phyloP scores from a whole-genome alignment of 2,888 invertebrate species.

The Thyatira batis region DNA sequence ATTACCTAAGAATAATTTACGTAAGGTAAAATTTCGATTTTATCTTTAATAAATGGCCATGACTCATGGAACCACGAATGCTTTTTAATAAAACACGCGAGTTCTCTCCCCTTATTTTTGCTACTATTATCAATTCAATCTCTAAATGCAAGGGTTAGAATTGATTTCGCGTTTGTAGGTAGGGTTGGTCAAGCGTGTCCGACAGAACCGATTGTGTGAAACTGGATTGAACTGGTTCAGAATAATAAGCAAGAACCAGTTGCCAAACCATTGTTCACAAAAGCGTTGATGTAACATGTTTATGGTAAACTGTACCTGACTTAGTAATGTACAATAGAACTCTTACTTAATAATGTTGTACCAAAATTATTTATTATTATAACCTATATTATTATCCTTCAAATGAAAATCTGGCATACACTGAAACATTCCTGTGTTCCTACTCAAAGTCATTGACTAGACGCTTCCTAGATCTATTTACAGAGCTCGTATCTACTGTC shows the following conservation, averaged over 20 bases:
- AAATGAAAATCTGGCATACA: not conserved
- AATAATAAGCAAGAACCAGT: slow-evolving; percentile 33
- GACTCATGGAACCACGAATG: not conserved
- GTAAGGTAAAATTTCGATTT: no score
- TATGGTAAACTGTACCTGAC: not conserved
- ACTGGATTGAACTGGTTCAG: slow-evolving; percentile 38
- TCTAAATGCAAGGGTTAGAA: not conserved
- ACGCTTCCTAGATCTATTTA: slow-evolving; percentile 9
- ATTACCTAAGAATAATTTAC: no score
- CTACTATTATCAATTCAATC: not conserved
- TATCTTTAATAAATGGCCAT: no score
- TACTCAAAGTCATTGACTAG: not conserved
- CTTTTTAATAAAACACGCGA: not conserved
- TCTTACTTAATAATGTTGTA: not conserved
- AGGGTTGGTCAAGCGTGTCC: not conserved
- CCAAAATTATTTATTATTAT: not conserved
- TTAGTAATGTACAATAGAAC: not conserved
- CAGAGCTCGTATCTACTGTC: not conserved
- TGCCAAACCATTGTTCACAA: slow-evolving; percentile 6
- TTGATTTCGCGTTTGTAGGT: not conserved
- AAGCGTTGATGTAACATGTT: not conserved
- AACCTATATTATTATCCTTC: not conserved
- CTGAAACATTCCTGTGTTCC: not conserved
- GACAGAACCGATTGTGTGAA: slow-evolving; percentile 8
- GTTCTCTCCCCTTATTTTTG: not conserved